phyloP scores from a whole-genome alignment of 2,113 vertebrate species.

The Cyprinus carpio region DNA sequence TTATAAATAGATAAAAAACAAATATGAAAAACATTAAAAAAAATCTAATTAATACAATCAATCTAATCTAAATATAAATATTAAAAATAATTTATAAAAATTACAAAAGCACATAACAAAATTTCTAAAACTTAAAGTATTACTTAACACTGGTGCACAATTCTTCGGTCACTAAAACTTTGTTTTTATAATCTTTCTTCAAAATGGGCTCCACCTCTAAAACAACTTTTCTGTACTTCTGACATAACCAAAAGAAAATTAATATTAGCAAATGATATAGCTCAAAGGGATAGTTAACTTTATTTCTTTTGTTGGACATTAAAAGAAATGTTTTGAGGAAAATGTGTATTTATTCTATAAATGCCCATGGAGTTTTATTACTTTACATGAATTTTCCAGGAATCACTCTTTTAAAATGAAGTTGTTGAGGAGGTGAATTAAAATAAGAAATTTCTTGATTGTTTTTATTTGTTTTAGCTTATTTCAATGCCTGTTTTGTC shows the following conservation, averaged over 20 bases:
- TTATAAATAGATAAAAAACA: too few species aligned
- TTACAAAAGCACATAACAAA: not conserved
- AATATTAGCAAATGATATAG: not conserved
- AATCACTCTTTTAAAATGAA: not conserved
- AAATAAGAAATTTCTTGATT: not conserved
- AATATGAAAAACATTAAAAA: too few species aligned
- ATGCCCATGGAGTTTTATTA: not conserved
- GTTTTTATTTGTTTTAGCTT: not conserved
- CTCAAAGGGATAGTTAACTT: not conserved
- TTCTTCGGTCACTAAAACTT: not conserved
- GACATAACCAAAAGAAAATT: not conserved
- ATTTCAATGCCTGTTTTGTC: not conserved
- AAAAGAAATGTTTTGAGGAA: not conserved
- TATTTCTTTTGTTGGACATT: too few species aligned
- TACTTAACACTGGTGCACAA: not conserved
- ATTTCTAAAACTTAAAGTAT: not conserved
- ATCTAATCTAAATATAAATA: not conserved
- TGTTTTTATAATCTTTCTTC: not conserved
- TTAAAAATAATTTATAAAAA: not conserved
- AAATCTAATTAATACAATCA: too few species aligned
- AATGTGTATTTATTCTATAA: not conserved
- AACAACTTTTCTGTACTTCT: not conserved
- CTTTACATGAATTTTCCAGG: not conserved
- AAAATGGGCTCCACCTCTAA: not conserved
- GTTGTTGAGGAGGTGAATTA: not conserved